A percentile compares a stretch with the other conserved stretches of the same genome.
Evolutionary conservation across 2,113 vertebrate genomes (phyloP).

Genomic region (Hoplias malabaricus): DNA sequence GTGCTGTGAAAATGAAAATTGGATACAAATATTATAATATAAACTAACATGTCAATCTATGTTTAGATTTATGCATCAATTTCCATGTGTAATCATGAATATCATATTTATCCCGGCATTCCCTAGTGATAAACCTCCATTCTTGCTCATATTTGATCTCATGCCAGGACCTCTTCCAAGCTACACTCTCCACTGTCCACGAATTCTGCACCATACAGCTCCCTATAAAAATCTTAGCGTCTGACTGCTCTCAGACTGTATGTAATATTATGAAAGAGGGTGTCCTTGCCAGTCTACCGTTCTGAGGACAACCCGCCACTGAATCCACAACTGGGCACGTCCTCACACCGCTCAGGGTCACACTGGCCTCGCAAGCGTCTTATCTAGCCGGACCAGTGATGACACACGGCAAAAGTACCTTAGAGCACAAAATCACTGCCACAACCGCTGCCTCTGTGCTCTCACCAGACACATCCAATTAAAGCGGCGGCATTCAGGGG

Average conservation of each 20-base stretch:
- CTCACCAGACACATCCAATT: conserved; percentile 46
- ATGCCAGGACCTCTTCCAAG: neutral
- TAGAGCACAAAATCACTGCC: neutral
- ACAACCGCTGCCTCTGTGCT: conserved; percentile 4
- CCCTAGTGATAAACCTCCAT: too few species aligned
- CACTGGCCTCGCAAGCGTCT: conserved; percentile 16
- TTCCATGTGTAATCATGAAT: too few species aligned
- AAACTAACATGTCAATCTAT: too few species aligned
- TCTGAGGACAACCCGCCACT: conserved; percentile 1
- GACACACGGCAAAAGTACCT: conserved; percentile 10
- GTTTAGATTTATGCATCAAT: too few species aligned
- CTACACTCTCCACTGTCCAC: neutral
- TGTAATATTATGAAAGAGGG: conserved; percentile 4
- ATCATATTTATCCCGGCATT: neutral
- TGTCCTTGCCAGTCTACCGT: conserved; percentile 9
- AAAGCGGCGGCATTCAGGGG: conserved; percentile 40
- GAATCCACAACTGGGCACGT: conserved; percentile 11
- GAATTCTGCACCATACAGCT: neutral
- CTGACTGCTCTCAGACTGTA: neutral
- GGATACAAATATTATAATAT: too few species aligned
- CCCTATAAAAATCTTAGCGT: neutral
- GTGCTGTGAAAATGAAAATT: too few species aligned
- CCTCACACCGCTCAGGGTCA: conserved; percentile 22
- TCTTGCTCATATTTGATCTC: neutral
- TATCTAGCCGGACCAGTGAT: conserved; percentile 45